Conservation (phyloP, 2,888 invertebrate species). For the Clanis bilineata region DNA sequence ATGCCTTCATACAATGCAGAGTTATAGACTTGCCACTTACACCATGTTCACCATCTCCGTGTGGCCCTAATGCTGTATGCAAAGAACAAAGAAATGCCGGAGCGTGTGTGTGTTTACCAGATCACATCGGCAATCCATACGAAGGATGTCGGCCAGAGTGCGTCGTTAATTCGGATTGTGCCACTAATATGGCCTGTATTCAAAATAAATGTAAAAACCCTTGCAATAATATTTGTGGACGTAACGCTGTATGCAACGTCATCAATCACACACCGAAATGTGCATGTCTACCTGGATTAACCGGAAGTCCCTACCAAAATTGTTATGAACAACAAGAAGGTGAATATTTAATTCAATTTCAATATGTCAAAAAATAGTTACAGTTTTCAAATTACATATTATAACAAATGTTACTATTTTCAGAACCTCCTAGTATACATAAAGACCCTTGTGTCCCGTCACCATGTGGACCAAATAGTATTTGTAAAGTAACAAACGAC, state of each 20-base stretch:
- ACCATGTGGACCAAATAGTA: slow-evolving; percentile 89
- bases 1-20: slow-evolving; percentile 83
- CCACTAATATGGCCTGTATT: slow-evolving; percentile 86
- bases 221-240: slow-evolving; percentile 88
- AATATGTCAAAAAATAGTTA: background rate
- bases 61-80: slow-evolving; percentile 88
- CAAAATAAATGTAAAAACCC: slow-evolving; percentile 89
- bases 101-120: slow-evolving; percentile 85
- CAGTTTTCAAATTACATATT: background rate
- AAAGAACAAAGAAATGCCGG: slow-evolving; percentile 86
- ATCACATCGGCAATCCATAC: slow-evolving; percentile 89
- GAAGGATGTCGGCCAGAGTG: slow-evolving; percentile 90
- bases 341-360: slow-evolving; percentile 27
- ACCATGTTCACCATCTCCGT: slow-evolving; percentile 87
- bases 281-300: slow-evolving; percentile 84
- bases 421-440: slow-evolving; percentile 54
- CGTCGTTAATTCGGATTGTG: slow-evolving; percentile 87
- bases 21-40: slow-evolving; percentile 72
- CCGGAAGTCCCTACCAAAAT: slow-evolving; percentile 83
- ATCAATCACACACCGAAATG: slow-evolving; percentile 87
- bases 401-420: slow-evolving; percentile 28
- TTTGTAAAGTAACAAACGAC: slow-evolving; percentile 86
- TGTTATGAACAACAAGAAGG: slow-evolving; percentile 71
- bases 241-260: slow-evolving; percentile 87
- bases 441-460: slow-evolving; percentile 87